A percentile compares a stretch with the other conserved stretches of the same genome.
Evolutionary conservation across 2,888 invertebrate genomes (phyloP).

Genomic region (Spilosoma lubricipeda): DNA sequence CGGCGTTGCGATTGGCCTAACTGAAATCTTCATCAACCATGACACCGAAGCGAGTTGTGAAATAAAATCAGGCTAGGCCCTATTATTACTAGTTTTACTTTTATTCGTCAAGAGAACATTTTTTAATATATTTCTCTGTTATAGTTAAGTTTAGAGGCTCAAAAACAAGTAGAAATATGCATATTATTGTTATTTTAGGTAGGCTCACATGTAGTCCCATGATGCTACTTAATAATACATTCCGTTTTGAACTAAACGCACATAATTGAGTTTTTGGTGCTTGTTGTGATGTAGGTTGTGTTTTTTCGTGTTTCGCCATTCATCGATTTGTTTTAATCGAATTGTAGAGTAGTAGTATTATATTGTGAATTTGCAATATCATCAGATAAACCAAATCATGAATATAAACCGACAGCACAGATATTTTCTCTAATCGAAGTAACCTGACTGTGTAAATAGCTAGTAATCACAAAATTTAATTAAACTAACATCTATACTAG

Average conservation of each 20-base stretch:
- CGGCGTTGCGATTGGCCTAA: too few species aligned
- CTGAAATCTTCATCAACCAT: too few species aligned
- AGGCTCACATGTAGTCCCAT: conserved; percentile 41
- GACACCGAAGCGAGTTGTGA: too few species aligned
- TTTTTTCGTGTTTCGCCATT: conserved; percentile 51
- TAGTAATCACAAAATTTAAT: neutral
- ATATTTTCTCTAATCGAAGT: neutral
- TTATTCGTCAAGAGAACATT: neutral
- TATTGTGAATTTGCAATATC: conserved; percentile 6
- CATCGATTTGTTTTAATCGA: conserved; percentile 53
- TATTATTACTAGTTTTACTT: neutral
- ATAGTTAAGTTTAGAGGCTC: neutral
- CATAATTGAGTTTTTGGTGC: conserved; percentile 64
- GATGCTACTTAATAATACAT: conserved; percentile 17
- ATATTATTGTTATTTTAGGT: neutral
- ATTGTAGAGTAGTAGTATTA: conserved; percentile 37
- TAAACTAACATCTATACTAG: neutral
- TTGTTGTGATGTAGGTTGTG: conserved; percentile 71
- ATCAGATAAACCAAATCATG: neutral
- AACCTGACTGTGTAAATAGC: neutral
- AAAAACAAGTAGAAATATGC: neutral
- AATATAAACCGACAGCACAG: neutral
- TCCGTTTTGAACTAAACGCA: conserved; percentile 56
- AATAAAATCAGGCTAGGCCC: too few species aligned
- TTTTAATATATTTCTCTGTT: neutral